A percentile compares a stretch with the other conserved stretches of the same genome.
These are phyloP conservation scores for Ceratothoa steindachneri DNA, from an alignment of 2,888 invertebrate species.

Conservation along the genomic window DNA sequence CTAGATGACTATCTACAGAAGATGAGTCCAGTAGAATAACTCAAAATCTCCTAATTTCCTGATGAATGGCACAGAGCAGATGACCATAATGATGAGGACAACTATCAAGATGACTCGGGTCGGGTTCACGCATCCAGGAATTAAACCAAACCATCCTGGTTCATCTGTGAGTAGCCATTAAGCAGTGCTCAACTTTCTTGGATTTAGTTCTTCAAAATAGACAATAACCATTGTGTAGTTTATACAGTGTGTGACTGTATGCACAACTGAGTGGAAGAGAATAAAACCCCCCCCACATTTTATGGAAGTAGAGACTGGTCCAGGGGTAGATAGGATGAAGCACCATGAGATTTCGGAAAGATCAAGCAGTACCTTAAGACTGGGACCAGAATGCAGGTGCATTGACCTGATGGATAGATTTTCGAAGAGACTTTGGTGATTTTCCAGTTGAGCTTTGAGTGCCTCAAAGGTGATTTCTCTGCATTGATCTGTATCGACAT, in stretches of 20 bases:
- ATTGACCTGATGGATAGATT: slow-evolving; percentile 84
- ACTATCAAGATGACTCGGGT: slow-evolving; percentile 48
- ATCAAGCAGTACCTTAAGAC: slow-evolving; percentile 86
- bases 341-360: slow-evolving; percentile 72
- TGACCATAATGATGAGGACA: slow-evolving; percentile 49
- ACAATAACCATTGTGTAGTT: slow-evolving; percentile 61
- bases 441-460: slow-evolving; percentile 74
- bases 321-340: slow-evolving; percentile 72
- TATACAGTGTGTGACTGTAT: slow-evolving; percentile 79
- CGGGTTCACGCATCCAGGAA: slow-evolving; percentile 48
- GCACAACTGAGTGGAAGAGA: slow-evolving; percentile 67
- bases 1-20: slow-evolving; percentile 85
- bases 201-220: slow-evolving; percentile 3
- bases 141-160: slow-evolving; percentile 61
- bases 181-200: slow-evolving; percentile 57
- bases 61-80: slow-evolving; percentile 49
- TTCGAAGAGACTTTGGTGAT: slow-evolving; percentile 81
- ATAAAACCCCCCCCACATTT: slow-evolving; percentile 76
- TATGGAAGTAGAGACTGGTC: slow-evolving; percentile 92
- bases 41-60: slow-evolving; percentile 49
- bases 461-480: slow-evolving; percentile 88
- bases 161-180: slow-evolving; percentile 73
- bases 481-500: slow-evolving; percentile 74
- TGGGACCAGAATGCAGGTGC: slow-evolving; percentile 78
- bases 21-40: slow-evolving; percentile 88